These are phyloP conservation scores for Apamea monoglypha DNA, from an alignment of 2,888 invertebrate species.

Conservation along the genomic window DNA sequence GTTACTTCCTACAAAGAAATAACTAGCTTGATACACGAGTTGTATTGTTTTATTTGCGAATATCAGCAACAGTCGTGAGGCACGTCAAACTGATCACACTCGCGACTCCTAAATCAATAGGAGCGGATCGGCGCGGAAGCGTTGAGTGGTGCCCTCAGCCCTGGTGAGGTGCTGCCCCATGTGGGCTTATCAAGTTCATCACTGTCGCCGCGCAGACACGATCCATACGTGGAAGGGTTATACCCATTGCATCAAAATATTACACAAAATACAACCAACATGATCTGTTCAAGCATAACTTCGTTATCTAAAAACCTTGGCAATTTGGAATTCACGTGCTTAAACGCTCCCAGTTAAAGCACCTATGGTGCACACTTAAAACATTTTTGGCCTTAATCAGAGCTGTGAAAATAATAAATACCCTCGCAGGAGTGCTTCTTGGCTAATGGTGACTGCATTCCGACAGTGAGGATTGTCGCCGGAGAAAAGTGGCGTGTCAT, in stretches of 20 bases:
- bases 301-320: constrained; percentile 32
- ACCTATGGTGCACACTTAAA: constrained; percentile 46
- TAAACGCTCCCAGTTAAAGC: constrained; percentile 42
- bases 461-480: constrained; percentile 76
- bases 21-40: constrained; percentile 51
- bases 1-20: constrained; percentile 54
- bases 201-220: constrained; percentile 61
- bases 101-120: constrained; percentile 62
- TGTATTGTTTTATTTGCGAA: constrained; percentile 54
- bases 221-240: constrained; percentile 34
- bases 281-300: constrained; percentile 10
- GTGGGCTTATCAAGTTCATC: constrained; percentile 66
- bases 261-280: not conserved
- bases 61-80: constrained; percentile 62
- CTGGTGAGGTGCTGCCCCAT: constrained; percentile 46
- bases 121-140: constrained; percentile 61
- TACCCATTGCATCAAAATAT: constrained; percentile 5
- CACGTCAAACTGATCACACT: constrained; percentile 63
- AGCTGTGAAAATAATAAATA: constrained; percentile 72
- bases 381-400: constrained; percentile 64
- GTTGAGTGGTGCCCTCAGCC: constrained; percentile 50
- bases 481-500: constrained; percentile 81
- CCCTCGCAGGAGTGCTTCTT: constrained; percentile 58
- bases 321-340: constrained; percentile 40
- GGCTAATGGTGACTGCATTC: constrained; percentile 81